These are phyloP conservation scores for Henricia sp. DNA, from an alignment of 53 echinoderm and acorn worm genomes.

Conservation along the genomic window DNA sequence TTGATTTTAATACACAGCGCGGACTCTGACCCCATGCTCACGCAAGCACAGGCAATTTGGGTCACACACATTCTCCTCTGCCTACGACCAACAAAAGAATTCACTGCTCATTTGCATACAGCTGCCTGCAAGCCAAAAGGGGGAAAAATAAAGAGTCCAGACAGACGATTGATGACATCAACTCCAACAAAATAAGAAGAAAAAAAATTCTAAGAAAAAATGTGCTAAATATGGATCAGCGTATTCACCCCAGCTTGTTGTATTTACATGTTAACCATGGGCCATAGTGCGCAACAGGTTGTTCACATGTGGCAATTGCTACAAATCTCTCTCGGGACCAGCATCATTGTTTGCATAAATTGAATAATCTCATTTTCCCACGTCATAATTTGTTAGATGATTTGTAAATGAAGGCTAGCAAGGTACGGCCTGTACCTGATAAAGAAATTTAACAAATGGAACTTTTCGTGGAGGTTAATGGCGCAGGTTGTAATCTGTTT, in stretches of 20 bases:
- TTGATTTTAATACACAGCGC: neutral
- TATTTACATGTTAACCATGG: neutral
- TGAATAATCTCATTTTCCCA: too few species aligned
- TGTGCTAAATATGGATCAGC: constrained; percentile 54
- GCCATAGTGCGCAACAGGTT: neutral
- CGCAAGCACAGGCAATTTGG: constrained; percentile 38
- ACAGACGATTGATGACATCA: constrained; percentile 56
- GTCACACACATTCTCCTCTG: constrained; percentile 40
- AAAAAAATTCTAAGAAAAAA: too few species aligned
- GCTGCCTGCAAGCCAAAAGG: constrained; percentile 48
- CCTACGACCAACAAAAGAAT: constrained; percentile 57
- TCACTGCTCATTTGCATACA: constrained; percentile 83
- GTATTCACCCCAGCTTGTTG: neutral
- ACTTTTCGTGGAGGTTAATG: too few species aligned
- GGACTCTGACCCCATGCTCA: constrained; percentile 50
- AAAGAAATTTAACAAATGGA: too few species aligned
- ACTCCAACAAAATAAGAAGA: too few species aligned
- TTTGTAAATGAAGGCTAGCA: too few species aligned
- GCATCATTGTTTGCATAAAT: too few species aligned
- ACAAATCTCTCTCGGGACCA: neutral
- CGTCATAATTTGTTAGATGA: too few species aligned
- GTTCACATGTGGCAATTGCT: neutral
- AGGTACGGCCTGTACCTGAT: too few species aligned
- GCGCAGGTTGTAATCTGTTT: too few species aligned
- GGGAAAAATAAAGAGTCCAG: constrained; percentile 43